Evolutionary conservation across 2,888 invertebrate genomes (phyloP), one percentile per base, ranked within the genome.

Genomic region (Drosophila aldrichi): DNA sequence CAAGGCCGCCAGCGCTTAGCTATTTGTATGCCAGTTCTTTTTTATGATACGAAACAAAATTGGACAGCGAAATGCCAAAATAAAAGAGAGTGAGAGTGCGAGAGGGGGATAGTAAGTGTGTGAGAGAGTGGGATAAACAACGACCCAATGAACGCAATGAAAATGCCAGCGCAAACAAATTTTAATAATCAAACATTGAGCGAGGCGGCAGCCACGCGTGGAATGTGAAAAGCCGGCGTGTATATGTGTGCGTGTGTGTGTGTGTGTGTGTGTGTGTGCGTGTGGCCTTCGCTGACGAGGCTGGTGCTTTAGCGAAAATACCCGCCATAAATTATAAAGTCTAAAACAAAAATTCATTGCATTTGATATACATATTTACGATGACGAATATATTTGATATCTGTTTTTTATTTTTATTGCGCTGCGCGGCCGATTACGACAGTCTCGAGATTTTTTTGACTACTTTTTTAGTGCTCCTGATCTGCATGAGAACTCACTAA

Each of bases 151-250:
- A 83, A 72, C 87, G 83, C 84, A 74, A 79, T 84, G 86, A 86
- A 84, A 86, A 81, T 77, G 81, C 87, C 84, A 76, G 75, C 68
- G 81, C 84, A 74, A 70, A 84, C 81, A 86, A 79, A 83, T 80
- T 83, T 83, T 83, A 86, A 84, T 84, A 84, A 84, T 81, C 87
- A 86, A 81, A 81, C 77, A 74, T 60, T 64, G 74, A 70, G 74
- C 69, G 58, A 74, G 55, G 65, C 69, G 72, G 70, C 73, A 69
- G 79, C 84, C 87, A 81, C 83, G 84, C 84, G 75, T 82, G 83
- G 84, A 83, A 84, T 86, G 77, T 76, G 79, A 77, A 83, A 86
- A 86, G 79, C 64, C 75, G 63, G 66, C 75, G 61, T 75, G 68
- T 70, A 51, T 74, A 54, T 63, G 40, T 63, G 43, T 74, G 46